phyloP scores from a whole-genome alignment of 1,140 invertebrate genomes.

The Zaprionus camerounensis region DNA sequence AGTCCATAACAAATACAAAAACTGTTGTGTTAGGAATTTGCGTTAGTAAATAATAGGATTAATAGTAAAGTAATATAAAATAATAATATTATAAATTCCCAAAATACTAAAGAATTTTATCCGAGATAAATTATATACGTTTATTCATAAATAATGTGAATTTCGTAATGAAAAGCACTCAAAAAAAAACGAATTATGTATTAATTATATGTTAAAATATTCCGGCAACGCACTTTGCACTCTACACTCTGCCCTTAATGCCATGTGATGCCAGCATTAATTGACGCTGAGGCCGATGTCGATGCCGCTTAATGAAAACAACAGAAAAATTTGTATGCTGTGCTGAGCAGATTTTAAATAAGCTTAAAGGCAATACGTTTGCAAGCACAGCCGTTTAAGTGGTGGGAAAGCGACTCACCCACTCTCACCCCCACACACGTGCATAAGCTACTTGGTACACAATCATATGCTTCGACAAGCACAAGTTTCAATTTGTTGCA shows the following conservation, averaged over 20 bases:
- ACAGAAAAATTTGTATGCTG: slow-evolving; percentile 23
- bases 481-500: slow-evolving; percentile 84
- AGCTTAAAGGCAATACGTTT: slow-evolving; percentile 69
- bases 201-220: slow-evolving; percentile 6
- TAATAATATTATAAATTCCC: neutral
- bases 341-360: slow-evolving; percentile 26
- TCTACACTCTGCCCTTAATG: slow-evolving; percentile 20
- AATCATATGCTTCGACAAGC: slow-evolving; percentile 83
- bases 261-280: slow-evolving; percentile 20
- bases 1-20: no score
- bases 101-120: slow-evolving; percentile 5
- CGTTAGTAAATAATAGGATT: neutral
- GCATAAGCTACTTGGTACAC: slow-evolving; percentile 56
- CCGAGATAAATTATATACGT: neutral
- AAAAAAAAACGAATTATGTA: neutral
- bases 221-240: slow-evolving; percentile 8
- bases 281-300: slow-evolving; percentile 20
- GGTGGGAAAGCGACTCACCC: slow-evolving; percentile 32
- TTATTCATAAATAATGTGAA: neutral
- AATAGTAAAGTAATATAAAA: no score
- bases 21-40: no score
- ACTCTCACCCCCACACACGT: slow-evolving; percentile 24
- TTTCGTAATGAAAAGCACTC: neutral
- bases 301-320: slow-evolving; percentile 25
- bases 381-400: slow-evolving; percentile 65